Conservation (phyloP, 1,140 invertebrate genomes). For the Apis florea region DNA sequence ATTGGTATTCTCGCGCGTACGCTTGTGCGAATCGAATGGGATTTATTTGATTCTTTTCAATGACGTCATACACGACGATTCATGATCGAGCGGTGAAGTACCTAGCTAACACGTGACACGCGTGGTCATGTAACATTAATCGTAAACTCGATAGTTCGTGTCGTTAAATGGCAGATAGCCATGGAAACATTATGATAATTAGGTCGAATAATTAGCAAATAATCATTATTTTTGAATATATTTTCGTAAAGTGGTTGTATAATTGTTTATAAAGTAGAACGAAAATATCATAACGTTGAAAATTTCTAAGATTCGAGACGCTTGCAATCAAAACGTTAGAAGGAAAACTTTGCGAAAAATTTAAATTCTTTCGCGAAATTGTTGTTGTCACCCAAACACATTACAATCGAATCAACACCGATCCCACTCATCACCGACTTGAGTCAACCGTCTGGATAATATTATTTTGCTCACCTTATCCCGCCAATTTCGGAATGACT, state of each 20-base stretch:
- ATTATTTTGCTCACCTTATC: neutral
- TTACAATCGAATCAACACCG: neutral
- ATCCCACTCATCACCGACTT: neutral
- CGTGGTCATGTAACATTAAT: neutral
- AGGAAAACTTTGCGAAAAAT: neutral
- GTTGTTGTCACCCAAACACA: neutral
- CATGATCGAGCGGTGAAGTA: neutral
- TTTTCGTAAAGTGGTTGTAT: no score
- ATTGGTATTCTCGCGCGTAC: conserved; percentile 7
- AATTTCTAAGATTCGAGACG: no score
- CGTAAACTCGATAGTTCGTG: neutral
- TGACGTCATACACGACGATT: neutral
- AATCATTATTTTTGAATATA: no score
- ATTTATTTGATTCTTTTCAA: conserved; percentile 21
- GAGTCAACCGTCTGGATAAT: neutral
- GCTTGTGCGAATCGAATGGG: neutral
- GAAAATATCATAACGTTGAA: no score
- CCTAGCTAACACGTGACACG: neutral
- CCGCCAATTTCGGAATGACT: neutral
- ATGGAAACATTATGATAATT: neutral
- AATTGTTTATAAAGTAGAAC: no score
- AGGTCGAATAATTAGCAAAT: neutral
- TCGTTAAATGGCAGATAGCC: no score
- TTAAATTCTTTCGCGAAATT: neutral
- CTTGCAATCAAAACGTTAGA: neutral